Percentiles rank a stretch among this genome's conserved stretches.
Conservation (phyloP, 2,113 vertebrate genomes). For the Micronycteris hirsuta region DNA sequence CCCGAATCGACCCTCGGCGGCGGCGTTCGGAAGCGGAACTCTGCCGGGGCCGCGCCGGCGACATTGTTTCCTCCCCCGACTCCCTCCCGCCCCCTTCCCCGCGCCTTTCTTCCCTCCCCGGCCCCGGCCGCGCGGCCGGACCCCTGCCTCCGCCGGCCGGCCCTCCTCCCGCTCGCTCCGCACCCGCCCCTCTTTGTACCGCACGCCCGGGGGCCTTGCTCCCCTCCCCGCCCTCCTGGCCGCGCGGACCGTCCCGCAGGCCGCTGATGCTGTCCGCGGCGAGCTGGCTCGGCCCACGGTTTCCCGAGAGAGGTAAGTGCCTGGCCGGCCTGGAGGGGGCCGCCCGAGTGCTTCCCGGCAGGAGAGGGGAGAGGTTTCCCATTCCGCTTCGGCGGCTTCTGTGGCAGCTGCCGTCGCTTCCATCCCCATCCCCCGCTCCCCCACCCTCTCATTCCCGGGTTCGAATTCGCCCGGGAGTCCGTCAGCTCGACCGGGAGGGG, state of each 20-base stretch:
- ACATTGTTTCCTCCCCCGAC: slow-evolving; percentile 72
- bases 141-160: background rate
- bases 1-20: background rate
- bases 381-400: background rate
- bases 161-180: background rate
- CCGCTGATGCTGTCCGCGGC: slow-evolving; percentile 60
- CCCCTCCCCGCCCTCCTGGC: slow-evolving; percentile 32
- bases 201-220: background rate
- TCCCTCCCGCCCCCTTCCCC: slow-evolving; percentile 22
- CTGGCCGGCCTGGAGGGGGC: background rate
- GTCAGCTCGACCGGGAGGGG: slow-evolving; percentile 8
- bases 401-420: background rate
- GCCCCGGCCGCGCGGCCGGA: slow-evolving; percentile 28
- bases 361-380: background rate
- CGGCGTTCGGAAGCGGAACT: slow-evolving; percentile 71
- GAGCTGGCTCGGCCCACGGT: slow-evolving; percentile 57
- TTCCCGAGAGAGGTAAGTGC: slow-evolving; percentile 65
- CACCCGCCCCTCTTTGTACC: background rate
- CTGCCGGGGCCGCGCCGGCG: slow-evolving; percentile 60
- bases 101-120: slow-evolving; percentile 45
- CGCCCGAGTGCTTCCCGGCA: background rate
- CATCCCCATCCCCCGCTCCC: slow-evolving; percentile 39
- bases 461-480: slow-evolving; percentile 62
- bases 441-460: background rate
- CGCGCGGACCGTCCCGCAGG: slow-evolving; percentile 58